These are phyloP conservation scores for Lithosia quadra DNA, from an alignment of 2,888 invertebrate species.

Conservation along the genomic window DNA sequence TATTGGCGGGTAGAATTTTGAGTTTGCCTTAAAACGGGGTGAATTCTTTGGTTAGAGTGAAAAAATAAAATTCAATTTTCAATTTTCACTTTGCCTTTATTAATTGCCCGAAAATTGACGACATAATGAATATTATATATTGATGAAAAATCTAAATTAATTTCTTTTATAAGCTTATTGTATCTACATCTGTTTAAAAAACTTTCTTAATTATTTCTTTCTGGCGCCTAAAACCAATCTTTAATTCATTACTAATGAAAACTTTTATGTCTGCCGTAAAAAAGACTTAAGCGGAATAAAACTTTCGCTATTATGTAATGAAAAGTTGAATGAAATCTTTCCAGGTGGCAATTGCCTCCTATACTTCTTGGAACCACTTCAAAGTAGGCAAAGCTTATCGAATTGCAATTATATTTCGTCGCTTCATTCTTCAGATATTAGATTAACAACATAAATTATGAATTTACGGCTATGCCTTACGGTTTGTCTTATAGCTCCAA, in stretches of 20 bases:
- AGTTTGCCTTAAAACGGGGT: neutral
- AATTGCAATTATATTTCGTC: too few relatives aligned
- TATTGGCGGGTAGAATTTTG: neutral
- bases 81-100: neutral
- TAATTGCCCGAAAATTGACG: too few relatives aligned
- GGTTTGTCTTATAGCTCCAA: too few relatives aligned
- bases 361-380: neutral
- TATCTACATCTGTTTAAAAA: neutral
- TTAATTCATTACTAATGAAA: constrained; percentile 3
- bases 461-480: too few relatives aligned
- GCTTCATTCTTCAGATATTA: too few relatives aligned
- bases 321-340: neutral
- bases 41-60: neutral
- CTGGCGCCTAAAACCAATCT: neutral
- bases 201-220: neutral
- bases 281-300: neutral
- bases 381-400: neutral
- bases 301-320: neutral
- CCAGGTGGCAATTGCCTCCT: neutral
- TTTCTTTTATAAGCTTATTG: too few relatives aligned
- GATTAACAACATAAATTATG: too few relatives aligned
- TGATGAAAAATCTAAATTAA: too few relatives aligned
- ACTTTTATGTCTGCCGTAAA: constrained; percentile 3
- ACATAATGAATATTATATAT: too few relatives aligned
- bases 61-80: too few relatives aligned